phyloP scores from a whole-genome alignment of 1,140 invertebrate species.

The Tetranychus cinnabarinus region DNA sequence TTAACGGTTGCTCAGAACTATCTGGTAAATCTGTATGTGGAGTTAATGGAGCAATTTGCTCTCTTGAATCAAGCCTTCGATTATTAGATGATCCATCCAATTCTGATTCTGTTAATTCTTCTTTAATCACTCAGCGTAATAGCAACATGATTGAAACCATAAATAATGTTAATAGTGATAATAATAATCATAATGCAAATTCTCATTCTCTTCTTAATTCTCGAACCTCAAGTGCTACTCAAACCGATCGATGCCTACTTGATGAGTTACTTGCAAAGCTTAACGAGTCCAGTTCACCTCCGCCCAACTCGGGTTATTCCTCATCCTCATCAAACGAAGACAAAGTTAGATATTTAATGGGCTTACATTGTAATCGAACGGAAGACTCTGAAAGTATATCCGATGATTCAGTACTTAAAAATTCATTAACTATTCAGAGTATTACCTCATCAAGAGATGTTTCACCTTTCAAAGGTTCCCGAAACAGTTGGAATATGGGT shows the following conservation, averaged over 20 bases:
- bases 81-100: no score
- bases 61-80: no score
- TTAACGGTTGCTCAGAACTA: background rate
- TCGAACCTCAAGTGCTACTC: constrained; percentile 2
- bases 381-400: constrained; percentile 8
- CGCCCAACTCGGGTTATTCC: constrained; percentile 11
- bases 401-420: constrained; percentile 8
- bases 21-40: background rate
- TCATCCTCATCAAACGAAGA: constrained; percentile 11
- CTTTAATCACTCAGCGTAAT: no score
- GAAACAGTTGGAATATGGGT: constrained; percentile 4
- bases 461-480: constrained; percentile 2
- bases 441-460: constrained; percentile 3
- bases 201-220: no score
- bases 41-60: no score
- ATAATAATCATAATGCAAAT: no score
- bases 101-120: no score
- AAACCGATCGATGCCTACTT: constrained; percentile 2
- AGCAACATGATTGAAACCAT: no score
- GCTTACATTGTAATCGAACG: background rate
- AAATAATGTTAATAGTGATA: no score
- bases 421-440: constrained; percentile 6
- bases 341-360: constrained; percentile 7
- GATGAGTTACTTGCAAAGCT: constrained; percentile 3
- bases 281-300: constrained; percentile 8